Conservation (phyloP, 2,888 invertebrate species). For the Sthenelais limicola region DNA sequence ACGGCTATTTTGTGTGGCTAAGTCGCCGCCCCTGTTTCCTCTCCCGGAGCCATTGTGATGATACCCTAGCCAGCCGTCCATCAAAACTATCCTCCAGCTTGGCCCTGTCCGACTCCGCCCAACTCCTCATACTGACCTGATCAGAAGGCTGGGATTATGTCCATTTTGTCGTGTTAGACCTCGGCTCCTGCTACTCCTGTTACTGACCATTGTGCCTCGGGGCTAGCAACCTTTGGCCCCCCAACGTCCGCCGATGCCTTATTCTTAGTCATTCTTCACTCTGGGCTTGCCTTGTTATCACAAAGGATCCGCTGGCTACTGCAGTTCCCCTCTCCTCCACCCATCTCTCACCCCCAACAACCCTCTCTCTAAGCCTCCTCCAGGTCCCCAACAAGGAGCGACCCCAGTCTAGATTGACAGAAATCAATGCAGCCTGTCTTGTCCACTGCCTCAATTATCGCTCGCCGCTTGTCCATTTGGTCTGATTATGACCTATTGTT, state of each 20-base stretch:
- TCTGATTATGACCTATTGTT: slow-evolving; percentile 22
- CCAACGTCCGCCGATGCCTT: not conserved
- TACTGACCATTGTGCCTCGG: slow-evolving; percentile 27
- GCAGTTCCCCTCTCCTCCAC: not conserved
- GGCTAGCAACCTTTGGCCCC: not conserved
- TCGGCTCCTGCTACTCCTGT: slow-evolving; percentile 9
- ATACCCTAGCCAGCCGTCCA: not conserved
- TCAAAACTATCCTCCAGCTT: not conserved
- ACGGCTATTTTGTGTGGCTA: slow-evolving; percentile 21
- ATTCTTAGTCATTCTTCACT: slow-evolving; percentile 24
- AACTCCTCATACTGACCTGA: too few relatives aligned
- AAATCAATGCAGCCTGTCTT: slow-evolving; percentile 2
- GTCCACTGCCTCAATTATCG: slow-evolving; percentile 2
- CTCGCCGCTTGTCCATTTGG: slow-evolving; percentile 1
- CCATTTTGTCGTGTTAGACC: slow-evolving; percentile 2
- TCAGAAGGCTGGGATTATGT: not conserved
- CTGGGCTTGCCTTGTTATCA: slow-evolving; percentile 18
- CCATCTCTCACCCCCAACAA: not conserved
- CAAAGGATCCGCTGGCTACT: not conserved
- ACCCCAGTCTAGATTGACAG: not conserved
- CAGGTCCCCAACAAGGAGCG: not conserved
- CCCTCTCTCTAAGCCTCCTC: not conserved
- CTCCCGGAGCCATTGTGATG: slow-evolving; percentile 7
- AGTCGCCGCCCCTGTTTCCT: slow-evolving; percentile 22
- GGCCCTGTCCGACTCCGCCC: too few relatives aligned